Percentiles rank a stretch among this genome's conserved stretches.
These are phyloP conservation scores for Triplophysa rosa DNA, from an alignment of 2,113 vertebrate genomes.

Conservation along the genomic window DNA sequence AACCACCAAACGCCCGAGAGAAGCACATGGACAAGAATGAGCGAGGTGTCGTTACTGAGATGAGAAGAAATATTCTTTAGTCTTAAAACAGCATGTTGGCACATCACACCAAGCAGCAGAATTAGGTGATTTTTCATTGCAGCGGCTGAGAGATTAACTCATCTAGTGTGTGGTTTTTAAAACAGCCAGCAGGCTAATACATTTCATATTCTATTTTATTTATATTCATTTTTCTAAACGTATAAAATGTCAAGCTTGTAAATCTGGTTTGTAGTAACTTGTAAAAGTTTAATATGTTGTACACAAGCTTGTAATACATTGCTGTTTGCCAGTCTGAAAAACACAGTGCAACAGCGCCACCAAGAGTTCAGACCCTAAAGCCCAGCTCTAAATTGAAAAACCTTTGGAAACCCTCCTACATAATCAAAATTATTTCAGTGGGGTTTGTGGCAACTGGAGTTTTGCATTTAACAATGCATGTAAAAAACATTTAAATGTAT, in stretches of 20 bases:
- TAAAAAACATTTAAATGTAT: no score
- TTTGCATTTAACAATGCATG: no score
- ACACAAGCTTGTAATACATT: background rate
- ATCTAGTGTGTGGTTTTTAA: background rate
- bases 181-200: background rate
- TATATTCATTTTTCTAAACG: no score
- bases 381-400: background rate
- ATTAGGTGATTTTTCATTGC: background rate
- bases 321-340: background rate
- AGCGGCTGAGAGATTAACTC: background rate
- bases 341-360: slow-evolving; percentile 10
- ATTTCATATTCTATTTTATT: background rate
- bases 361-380: background rate
- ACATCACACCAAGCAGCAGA: background rate
- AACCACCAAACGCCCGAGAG: slow-evolving; percentile 20
- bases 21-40: background rate
- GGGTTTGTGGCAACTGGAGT: no score
- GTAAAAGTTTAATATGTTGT: background rate
- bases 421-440: no score
- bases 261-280: background rate
- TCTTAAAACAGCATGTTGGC: background rate
- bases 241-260: no score
- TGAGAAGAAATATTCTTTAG: background rate
- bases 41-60: background rate
- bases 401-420: no score